Conservation (phyloP, 2,888 invertebrate genomes). For the Amiota communis region DNA sequence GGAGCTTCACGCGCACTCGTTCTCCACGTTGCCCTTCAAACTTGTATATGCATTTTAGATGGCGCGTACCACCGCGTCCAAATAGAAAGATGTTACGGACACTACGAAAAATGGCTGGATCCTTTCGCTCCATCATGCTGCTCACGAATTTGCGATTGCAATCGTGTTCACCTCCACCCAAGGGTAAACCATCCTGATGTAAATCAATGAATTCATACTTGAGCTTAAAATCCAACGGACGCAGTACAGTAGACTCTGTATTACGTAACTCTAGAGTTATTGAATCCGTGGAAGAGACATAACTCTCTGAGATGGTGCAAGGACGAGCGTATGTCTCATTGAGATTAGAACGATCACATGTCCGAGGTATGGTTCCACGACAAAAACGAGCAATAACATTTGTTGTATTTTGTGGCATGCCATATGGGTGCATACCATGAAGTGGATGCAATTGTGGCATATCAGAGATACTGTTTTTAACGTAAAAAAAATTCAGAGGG, state of each 20-base stretch:
- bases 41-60: conserved; percentile 90
- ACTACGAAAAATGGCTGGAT: conserved; percentile 84
- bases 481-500: neutral
- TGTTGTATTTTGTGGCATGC: conserved; percentile 77
- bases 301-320: conserved; percentile 87
- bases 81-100: conserved; percentile 89
- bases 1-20: conserved; percentile 83
- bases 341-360: conserved; percentile 87
- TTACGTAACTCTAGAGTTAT: conserved; percentile 86
- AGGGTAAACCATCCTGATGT: conserved; percentile 87
- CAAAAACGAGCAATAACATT: conserved; percentile 87
- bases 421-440: conserved; percentile 73
- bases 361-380: conserved; percentile 85
- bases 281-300: conserved; percentile 85
- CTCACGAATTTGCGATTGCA: conserved; percentile 87
- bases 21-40: conserved; percentile 90
- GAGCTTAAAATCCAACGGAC: conserved; percentile 87
- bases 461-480: conserved; percentile 37
- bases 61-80: conserved; percentile 87
- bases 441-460: conserved; percentile 10
- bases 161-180: conserved; percentile 79
- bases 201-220: conserved; percentile 92
- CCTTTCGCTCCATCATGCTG: conserved; percentile 74
- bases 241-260: conserved; percentile 87
- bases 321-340: conserved; percentile 78